Percentiles rank a stretch among this genome's conserved stretches.
Conservation (phyloP, 1,140 invertebrate genomes). For the Campodea augens region DNA sequence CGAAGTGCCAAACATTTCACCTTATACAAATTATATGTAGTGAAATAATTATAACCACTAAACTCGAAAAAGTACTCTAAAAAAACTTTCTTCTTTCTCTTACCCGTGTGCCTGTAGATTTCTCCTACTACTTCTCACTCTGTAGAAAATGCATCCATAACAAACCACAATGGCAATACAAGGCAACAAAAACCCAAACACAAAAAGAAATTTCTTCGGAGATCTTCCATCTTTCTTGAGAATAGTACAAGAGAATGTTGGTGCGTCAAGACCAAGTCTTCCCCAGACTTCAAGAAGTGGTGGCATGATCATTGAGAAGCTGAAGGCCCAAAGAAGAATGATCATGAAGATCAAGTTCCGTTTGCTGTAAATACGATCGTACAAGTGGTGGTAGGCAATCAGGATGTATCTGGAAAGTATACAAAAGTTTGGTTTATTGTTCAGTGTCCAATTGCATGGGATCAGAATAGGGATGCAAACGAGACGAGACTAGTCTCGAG, state of each 20-base stretch:
- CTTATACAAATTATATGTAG: too few relatives aligned
- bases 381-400: conserved; percentile 54
- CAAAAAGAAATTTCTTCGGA: conserved; percentile 67
- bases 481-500: too few relatives aligned
- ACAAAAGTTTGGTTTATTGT: not conserved
- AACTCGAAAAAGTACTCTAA: too few relatives aligned
- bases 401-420: conserved; percentile 48
- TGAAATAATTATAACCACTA: too few relatives aligned
- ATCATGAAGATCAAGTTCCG: conserved; percentile 49
- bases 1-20: too few relatives aligned
- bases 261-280: conserved; percentile 46
- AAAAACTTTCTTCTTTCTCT: conserved; percentile 21
- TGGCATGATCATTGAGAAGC: conserved; percentile 42
- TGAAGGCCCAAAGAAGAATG: conserved; percentile 49
- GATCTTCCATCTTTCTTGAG: conserved; percentile 42
- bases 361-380: conserved; percentile 49
- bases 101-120: conserved; percentile 45
- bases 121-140: conserved; percentile 44
- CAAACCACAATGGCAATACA: conserved; percentile 62
- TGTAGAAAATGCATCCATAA: conserved; percentile 68
- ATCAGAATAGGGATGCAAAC: too few relatives aligned
- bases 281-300: conserved; percentile 66
- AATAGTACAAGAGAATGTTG: conserved; percentile 71
- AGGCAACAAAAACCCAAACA: conserved; percentile 59
- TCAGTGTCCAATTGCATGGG: too few relatives aligned